Conservation (phyloP, 2,888 invertebrate species). For the Poecilobothrus nobilitatus region DNA sequence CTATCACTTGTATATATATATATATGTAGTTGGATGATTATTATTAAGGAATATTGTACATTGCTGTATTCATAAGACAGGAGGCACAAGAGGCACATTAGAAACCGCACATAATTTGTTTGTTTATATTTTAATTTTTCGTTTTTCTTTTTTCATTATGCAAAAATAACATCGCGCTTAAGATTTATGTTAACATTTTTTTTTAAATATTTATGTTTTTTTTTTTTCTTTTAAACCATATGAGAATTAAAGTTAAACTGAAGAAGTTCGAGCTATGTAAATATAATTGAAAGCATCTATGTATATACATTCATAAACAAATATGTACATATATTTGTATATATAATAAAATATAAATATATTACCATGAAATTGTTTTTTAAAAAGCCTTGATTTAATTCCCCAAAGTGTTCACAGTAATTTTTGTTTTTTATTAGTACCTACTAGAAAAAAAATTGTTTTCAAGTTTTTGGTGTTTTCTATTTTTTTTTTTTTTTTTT, state of each 20-base stretch:
- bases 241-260: background rate
- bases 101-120: background rate
- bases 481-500: no score
- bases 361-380: no score
- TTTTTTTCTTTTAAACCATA: background rate
- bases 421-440: background rate
- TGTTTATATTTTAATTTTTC: background rate
- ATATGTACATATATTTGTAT: no score
- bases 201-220: background rate
- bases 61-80: no score
- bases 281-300: no score
- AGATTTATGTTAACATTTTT: conserved; percentile 6
- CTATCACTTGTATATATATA: background rate
- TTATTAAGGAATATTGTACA: no score
- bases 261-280: background rate
- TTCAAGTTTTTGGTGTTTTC: background rate
- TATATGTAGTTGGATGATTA: background rate
- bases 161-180: background rate
- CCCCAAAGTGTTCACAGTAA: background rate
- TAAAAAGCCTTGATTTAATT: background rate
- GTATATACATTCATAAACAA: no score
- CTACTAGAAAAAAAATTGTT: background rate
- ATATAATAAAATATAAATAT: no score
- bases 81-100: no score
- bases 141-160: background rate